phyloP scores from a whole-genome alignment of 2,113 vertebrate species.

The Nothoprocta pentlandii region DNA sequence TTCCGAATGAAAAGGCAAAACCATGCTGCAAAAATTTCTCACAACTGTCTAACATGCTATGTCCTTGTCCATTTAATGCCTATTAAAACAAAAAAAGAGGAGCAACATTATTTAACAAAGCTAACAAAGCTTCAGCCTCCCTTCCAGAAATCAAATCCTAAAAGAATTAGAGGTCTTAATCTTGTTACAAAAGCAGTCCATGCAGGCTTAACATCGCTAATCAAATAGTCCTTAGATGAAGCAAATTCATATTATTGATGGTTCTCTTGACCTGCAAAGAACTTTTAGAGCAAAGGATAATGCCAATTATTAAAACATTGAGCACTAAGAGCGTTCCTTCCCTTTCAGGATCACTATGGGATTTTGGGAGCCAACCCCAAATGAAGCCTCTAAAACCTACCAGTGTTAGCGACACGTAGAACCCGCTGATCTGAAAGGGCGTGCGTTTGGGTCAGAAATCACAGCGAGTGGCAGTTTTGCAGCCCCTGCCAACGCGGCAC shows the following conservation, averaged over 20 bases:
- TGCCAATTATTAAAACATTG: conserved; percentile 23
- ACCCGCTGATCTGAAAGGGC: not conserved
- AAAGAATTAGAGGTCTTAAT: not conserved
- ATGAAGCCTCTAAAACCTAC: conserved; percentile 10
- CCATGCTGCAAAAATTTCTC: not conserved
- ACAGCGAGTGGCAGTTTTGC: not conserved
- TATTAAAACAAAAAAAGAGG: not conserved
- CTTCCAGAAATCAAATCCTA: not conserved
- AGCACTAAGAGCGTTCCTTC: not conserved
- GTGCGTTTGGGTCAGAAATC: conserved; percentile 28
- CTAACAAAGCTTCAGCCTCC: not conserved
- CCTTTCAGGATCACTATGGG: not conserved
- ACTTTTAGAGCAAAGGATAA: not conserved
- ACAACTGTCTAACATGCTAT: not conserved
- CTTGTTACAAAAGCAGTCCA: not conserved
- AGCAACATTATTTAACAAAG: not conserved
- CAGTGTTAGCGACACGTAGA: not conserved
- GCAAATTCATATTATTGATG: conserved; percentile 5
- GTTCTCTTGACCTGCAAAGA: conserved; percentile 15
- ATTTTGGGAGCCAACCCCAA: not conserved
- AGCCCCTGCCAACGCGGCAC: not conserved
- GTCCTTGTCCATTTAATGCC: not conserved
- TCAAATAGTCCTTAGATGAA: not conserved
- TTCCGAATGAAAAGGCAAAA: not conserved
- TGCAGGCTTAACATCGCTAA: not conserved